phyloP scores from a whole-genome alignment of 2,888 invertebrate genomes.

The Bugula neritina region DNA sequence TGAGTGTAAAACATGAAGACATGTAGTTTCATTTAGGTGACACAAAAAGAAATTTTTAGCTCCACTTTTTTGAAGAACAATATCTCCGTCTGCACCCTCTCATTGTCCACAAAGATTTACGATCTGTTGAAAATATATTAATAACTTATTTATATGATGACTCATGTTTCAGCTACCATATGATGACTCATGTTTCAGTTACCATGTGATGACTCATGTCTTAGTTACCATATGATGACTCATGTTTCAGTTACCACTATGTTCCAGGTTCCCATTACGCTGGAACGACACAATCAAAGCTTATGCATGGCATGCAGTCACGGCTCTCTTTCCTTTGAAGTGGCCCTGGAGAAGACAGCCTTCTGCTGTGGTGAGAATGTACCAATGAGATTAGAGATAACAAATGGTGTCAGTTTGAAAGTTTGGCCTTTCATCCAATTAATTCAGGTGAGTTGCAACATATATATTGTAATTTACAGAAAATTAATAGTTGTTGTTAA shows the following conservation, averaged over 20 bases:
- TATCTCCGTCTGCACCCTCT: no score
- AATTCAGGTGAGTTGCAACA: slow-evolving; percentile 56
- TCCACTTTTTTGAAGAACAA: no score
- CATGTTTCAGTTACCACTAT: neutral
- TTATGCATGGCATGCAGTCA: slow-evolving; percentile 67
- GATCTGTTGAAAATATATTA: no score
- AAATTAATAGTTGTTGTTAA: no score
- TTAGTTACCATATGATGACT: neutral
- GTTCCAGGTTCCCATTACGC: slow-evolving; percentile 46
- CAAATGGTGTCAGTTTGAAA: slow-evolving; percentile 64
- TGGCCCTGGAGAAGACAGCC: slow-evolving; percentile 66
- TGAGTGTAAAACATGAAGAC: no score
- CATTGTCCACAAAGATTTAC: no score
- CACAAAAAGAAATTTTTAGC: no score
- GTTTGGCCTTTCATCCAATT: slow-evolving; percentile 60
- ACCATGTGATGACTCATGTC: neutral
- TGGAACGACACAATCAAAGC: slow-evolving; percentile 41
- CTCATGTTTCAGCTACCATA: no score
- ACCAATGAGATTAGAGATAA: slow-evolving; percentile 65
- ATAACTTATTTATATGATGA: no score
- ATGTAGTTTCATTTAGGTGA: no score
- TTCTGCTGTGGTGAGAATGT: slow-evolving; percentile 70
- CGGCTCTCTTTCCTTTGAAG: slow-evolving; percentile 64
- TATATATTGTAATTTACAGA: no score
- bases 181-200: no score